Evolutionary conservation across 2,113 vertebrate genomes (phyloP).

Genomic region (Eurystomus gularis): DNA sequence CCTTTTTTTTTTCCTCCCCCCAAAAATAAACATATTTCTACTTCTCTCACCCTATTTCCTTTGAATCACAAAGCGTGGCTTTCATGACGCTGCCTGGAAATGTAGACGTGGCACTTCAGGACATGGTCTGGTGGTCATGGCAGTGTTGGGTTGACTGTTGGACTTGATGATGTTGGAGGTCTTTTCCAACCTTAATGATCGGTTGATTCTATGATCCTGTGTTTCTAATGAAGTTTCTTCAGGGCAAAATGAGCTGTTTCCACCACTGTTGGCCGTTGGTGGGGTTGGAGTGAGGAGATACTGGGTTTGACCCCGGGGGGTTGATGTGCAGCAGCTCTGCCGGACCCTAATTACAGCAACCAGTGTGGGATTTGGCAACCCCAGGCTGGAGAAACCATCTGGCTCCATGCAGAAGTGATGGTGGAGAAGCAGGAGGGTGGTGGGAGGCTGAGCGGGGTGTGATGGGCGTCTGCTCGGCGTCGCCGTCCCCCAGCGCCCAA

Average conservation of each 20-base stretch:
- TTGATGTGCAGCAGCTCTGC: neutral
- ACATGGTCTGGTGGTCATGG: too few relatives aligned
- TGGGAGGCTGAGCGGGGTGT: rapidly evolving
- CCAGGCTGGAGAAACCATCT: neutral
- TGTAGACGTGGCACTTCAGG: too few relatives aligned
- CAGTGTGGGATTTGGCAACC: neutral
- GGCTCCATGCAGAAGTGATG: neutral
- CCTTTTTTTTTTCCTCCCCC: too few relatives aligned
- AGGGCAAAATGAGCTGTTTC: neutral
- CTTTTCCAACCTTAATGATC: too few relatives aligned
- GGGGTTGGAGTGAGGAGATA: too few relatives aligned
- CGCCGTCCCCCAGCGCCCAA: neutral
- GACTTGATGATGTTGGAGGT: too few relatives aligned
- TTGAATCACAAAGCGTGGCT: neutral
- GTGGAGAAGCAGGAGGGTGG: neutral
- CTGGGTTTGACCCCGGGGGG: neutral
- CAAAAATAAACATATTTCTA: neutral
- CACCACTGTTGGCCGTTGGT: rapidly evolving
- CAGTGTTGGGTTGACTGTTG: too few relatives aligned
- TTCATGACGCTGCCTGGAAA: rapidly evolving
- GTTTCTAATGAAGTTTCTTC: neutral
- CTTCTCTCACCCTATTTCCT: neutral
- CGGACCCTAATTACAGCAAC: neutral
- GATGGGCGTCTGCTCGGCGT: rapidly evolving
- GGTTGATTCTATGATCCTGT: too few relatives aligned